Evolutionary conservation across 2,888 invertebrate species (phyloP).

Genomic region (Acrocyrtus sp.): DNA sequence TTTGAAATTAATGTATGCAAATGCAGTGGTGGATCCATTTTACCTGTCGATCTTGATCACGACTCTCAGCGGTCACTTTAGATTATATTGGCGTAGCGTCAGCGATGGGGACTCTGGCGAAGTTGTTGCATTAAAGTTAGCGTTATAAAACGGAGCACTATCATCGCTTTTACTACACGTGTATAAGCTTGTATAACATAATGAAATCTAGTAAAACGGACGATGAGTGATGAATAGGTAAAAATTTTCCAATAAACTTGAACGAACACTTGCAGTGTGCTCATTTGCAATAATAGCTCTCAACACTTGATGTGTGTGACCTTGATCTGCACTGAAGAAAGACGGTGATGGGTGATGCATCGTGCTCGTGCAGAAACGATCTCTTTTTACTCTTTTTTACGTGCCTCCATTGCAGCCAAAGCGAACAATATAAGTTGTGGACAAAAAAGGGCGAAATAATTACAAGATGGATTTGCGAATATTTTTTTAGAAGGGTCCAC

Average conservation of each 20-base stretch:
- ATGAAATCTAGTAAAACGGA: neutral
- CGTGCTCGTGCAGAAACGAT: neutral
- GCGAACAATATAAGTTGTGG: slow-evolving; percentile 4
- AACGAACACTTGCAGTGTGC: no score
- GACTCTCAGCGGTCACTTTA: neutral
- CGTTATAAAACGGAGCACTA: slow-evolving; percentile 7
- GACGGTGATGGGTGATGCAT: neutral
- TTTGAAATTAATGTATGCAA: neutral
- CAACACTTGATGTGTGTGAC: neutral
- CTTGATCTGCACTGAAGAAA: neutral
- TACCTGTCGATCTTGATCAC: slow-evolving; percentile 12
- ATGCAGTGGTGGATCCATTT: neutral
- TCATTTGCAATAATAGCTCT: neutral
- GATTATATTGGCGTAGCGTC: neutral
- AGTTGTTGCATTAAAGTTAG: slow-evolving; percentile 11
- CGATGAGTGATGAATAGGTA: neutral
- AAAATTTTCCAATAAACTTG: no score
- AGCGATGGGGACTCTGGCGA: slow-evolving; percentile 5
- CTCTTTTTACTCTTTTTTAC: neutral
- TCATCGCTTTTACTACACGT: neutral
- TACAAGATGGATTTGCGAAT: neutral
- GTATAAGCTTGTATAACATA: neutral
- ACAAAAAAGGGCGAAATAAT: slow-evolving; percentile 1
- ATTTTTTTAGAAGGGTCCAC: neutral
- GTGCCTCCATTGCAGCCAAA: slow-evolving; percentile 1